Base-by-base conservation (phyloP, 64 coral and sea anemone species). In the Anthopleura sola region DNA sequence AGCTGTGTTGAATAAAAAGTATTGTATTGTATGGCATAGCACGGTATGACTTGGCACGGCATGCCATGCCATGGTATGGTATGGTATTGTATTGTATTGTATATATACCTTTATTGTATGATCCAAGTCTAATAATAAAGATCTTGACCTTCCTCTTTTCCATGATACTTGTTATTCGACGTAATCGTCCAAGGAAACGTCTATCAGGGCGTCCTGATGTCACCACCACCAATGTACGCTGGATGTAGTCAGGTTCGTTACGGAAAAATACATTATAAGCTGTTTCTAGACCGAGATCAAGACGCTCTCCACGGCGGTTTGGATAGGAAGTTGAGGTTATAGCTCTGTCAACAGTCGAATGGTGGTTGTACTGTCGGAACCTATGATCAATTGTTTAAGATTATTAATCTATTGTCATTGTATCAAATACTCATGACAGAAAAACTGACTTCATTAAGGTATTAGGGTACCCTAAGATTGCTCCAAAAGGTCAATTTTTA, bases 221-320 rank as follows among this genome's bases (percentile, higher is more conserved):
- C 32, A 92, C 28, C 36, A 95, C 84, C 18, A 95, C 90, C 57
- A 95, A 79, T 51, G 90, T 88, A 56, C 90, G 90, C 46, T 88
- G 93, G 69, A 95, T 92, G 60, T 95, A 95, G 53, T 55, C 78
- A 3, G 93, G 93, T 55, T 95, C 90, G 20, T 88, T 64, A 19
- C 68, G 57, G 60, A 87, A 95, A 14, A 95, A 88, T 6, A 68
- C 55, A 12, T 80, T 46, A 47, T 92, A 95, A 4, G 90, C 90
- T 8, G 68, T 81, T 48, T 91, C 78, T 1, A 95, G 75, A 24
- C 88, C 93, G 50, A 85, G 48, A 77, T 95, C 90, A 47, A 95
- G 85, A 51, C 86, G 83, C 37, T 88, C 87, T 20, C 93, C 90
- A 53, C 90, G 86, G 6, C 89, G 90, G 38, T 92, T 92, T 26